Base-by-base conservation (phyloP, 1,140 invertebrate genomes). In the Neelides sp. region DNA sequence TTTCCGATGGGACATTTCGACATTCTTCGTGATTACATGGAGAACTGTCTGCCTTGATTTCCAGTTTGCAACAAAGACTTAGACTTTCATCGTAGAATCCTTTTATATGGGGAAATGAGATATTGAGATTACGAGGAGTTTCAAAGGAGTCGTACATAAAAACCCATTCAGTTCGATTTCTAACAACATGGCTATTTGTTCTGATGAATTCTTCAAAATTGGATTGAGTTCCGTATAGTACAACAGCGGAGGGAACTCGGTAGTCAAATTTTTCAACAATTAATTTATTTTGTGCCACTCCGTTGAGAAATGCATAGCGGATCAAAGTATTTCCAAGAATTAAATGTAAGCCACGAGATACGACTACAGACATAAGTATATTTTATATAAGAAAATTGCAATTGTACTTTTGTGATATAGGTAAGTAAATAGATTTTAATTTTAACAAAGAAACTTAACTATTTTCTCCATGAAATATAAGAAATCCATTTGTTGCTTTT, bases 201-300 rank as follows among this genome's bases (percentile, higher is more conserved):
- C 7, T 41, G n/a, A 53, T 52, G 27, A 61, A 61, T 17, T 34
- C 19, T 24, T 37, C 10, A 40, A 61, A 52, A 17, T 53, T 26
- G 24, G 26, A 2, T 3, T 32, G 12, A 27, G 42, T 53, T 5
- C 59, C 59, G n/a, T 50, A 57, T 12, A 61, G 17, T 19, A 57
- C 23, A 19, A 57, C 55, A 10, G 49, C 59, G 5, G 59, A 57
- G 0, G 59, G 59, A 32, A 61, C 49, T 24, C 59, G 39, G 35
- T 57, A 57, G 19, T 57, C 52, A 42, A 61, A 61, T 42, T 61
- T 61, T 46, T 61, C 55, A 4, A 44, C 10, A 40, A 61, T 61
- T 12, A 61, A 24, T 15, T 35, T 17, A 8, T 48, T 37, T 43
- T 55, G 54, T 24, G 30, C 27, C 3, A 32, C 17, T 7, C 46